Conservation (phyloP, 2,113 vertebrate genomes). For the Talpa occidentalis region DNA sequence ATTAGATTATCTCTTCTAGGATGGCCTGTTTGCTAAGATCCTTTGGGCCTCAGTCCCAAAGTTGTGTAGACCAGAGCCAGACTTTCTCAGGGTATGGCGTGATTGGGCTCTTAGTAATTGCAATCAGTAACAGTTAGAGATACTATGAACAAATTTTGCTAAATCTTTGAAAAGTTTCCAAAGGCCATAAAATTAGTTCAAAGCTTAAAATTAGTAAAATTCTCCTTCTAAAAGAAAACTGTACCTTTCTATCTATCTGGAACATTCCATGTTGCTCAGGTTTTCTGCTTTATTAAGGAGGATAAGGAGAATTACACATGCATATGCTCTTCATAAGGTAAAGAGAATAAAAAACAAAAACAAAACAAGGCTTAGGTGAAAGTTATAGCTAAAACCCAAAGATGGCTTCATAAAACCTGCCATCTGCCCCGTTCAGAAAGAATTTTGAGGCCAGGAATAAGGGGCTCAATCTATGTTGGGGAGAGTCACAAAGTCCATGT, state of each 20-base stretch:
- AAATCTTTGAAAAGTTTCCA: not conserved
- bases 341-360: not conserved
- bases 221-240: not conserved
- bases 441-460: constrained; percentile 4
- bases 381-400: not conserved
- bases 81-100: not conserved
- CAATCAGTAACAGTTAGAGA: not conserved
- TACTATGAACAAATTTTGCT: not conserved
- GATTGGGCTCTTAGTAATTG: not conserved
- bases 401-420: not conserved
- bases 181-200: not conserved
- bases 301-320: not conserved
- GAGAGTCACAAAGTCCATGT: not conserved
- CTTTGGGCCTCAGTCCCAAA: not conserved
- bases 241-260: not conserved
- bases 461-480: no score
- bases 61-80: not conserved
- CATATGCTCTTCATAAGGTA: not conserved
- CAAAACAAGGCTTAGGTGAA: not conserved
- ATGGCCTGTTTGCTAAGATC: not conserved
- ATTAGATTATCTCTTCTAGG: not conserved
- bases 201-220: not conserved
- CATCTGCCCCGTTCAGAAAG: not conserved
- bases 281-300: not conserved
- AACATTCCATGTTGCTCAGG: not conserved